These are phyloP conservation scores for Phlogophora meticulosa DNA, from an alignment of 2,888 invertebrate species.

Conservation along the genomic window DNA sequence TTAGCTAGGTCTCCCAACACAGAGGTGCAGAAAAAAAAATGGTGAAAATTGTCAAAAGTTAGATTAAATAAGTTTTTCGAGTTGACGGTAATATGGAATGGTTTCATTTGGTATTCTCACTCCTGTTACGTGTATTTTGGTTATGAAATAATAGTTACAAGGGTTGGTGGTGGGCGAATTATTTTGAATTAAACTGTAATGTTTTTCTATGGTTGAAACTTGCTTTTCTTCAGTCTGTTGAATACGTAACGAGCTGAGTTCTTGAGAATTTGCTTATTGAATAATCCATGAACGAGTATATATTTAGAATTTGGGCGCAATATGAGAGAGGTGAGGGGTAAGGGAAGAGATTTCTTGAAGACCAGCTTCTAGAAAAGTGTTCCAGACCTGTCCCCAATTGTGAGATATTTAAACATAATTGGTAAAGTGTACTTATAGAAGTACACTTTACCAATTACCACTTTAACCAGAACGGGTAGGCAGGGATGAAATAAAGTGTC, in stretches of 20 bases:
- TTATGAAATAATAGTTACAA: constrained; percentile 56
- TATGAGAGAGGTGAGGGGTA: background rate
- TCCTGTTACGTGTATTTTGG: constrained; percentile 38
- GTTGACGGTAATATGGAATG: constrained; percentile 67
- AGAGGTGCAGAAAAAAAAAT: constrained; percentile 67
- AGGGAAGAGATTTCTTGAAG: constrained; percentile 8
- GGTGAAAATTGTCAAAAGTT: constrained; percentile 79
- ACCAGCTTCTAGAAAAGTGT: background rate
- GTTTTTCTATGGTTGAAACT: constrained; percentile 25
- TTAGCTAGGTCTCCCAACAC: constrained; percentile 60
- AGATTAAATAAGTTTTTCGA: constrained; percentile 82
- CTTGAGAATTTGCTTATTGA: constrained; percentile 30
- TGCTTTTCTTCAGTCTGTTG: constrained; percentile 19
- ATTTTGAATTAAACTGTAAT: constrained; percentile 13
- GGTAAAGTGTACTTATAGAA: background rate
- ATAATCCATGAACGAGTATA: constrained; percentile 16
- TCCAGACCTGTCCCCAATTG: background rate
- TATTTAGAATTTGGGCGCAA: constrained; percentile 6
- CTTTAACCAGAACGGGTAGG: background rate
- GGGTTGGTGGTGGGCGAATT: background rate
- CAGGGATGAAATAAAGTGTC: no score
- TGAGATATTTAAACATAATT: background rate
- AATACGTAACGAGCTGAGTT: constrained; percentile 27
- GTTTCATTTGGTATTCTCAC: constrained; percentile 70
- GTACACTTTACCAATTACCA: background rate